Evolutionary conservation across 2,113 vertebrate species (phyloP), one percentile per base, ranked within the genome.

Genomic region (Chrysochloris asiatica): DNA sequence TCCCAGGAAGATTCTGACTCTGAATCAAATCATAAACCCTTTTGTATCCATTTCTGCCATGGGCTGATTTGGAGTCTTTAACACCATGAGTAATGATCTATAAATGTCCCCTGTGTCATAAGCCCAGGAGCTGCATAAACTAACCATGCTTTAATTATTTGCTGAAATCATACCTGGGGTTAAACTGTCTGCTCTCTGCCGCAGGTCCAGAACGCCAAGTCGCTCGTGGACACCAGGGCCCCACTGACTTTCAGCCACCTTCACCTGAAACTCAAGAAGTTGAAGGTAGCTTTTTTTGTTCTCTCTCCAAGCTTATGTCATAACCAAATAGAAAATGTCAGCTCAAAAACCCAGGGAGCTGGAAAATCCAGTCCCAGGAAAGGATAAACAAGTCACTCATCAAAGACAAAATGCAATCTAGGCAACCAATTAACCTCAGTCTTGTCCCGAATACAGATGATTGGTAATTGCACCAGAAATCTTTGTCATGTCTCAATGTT

Each of bases 161-260:
- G 19, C 33, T n/a, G 1, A 63, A 3, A 76, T 16, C 2, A 26
- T 12, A 26, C 43, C 41, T 28, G 17, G 10, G 10, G 22, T 72
- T 77, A 82, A 36, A 13, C 67, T 2, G 30, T 72, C 91, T n/a
- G 0, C 90, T 89, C 93, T 94, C 52, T 95, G 13, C 96, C 96
- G 4, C 89, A 99, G 98, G 97, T 99, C 16, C 97, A 96, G 92
- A 95, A 96, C 48, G 98, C 97, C 75, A 98, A 97, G 96, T 65
- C 98, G 30, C 90, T 96, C 50, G 95, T 98, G 83, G 97, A 98
- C 93, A 97, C 85, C 2, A 72, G 30, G 21, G 54, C 97, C 80
- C 98, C 98, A 8, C 88, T 86, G 90, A 94, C 69, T 26, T 97
- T 97, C 4, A 0, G 28, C 54, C 98, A 98, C 93, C 92, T 98